These are phyloP conservation scores for Bolborhynchus lineola DNA, from an alignment of 2,113 vertebrate genomes.

Conservation along the genomic window DNA sequence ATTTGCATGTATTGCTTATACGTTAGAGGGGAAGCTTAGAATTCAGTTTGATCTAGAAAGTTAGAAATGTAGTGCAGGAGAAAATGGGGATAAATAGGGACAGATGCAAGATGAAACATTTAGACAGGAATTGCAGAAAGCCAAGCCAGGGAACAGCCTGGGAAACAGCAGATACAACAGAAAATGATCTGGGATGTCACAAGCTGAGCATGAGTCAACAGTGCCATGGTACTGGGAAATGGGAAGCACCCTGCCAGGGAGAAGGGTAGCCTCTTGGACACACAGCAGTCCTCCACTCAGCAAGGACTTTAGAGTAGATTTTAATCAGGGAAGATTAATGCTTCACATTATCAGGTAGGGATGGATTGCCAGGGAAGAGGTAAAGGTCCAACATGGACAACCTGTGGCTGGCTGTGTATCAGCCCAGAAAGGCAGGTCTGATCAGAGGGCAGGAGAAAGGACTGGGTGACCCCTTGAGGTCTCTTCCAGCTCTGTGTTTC, in stretches of 20 bases:
- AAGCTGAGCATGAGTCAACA: slow-evolving; percentile 36
- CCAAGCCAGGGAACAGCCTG: neutral
- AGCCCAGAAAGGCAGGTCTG: neutral
- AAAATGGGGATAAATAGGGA: neutral
- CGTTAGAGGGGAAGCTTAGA: neutral
- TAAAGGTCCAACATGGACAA: neutral
- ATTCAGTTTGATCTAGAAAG: neutral
- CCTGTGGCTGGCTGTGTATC: neutral
- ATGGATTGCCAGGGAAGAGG: neutral
- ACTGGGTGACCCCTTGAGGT: neutral
- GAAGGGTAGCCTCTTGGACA: neutral
- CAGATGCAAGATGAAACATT: neutral
- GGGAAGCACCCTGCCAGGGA: neutral
- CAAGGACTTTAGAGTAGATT: neutral
- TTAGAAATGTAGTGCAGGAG: neutral
- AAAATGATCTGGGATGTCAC: slow-evolving; percentile 37
- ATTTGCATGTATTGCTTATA: neutral
- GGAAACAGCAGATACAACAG: slow-evolving; percentile 3
- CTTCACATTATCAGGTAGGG: neutral
- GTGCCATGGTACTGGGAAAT: neutral
- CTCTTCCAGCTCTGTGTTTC: neutral
- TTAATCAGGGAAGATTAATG: neutral
- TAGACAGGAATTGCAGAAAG: neutral
- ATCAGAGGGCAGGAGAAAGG: neutral
- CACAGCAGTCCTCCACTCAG: neutral